Conservation (phyloP, 2,888 invertebrate genomes). For the Dorcus hopei region DNA sequence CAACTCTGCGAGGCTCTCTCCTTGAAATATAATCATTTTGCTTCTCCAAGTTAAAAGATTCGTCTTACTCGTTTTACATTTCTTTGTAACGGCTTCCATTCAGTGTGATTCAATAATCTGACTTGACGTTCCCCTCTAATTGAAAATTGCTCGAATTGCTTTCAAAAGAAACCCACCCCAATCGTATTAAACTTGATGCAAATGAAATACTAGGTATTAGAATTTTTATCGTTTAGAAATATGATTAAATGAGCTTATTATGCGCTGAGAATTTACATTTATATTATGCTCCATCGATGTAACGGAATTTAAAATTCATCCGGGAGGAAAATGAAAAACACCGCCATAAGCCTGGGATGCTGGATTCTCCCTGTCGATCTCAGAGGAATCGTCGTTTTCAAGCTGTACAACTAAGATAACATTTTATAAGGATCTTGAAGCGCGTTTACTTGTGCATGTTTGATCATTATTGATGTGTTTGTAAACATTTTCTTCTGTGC, state of each 20-base stretch:
- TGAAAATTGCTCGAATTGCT: slow-evolving; percentile 9
- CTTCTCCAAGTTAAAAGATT: not conserved
- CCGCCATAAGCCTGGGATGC: no score
- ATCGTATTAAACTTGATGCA: slow-evolving; percentile 14
- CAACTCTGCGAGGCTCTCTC: no score
- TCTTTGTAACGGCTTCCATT: not conserved
- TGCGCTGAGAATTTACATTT: slow-evolving; percentile 12
- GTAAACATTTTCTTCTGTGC: no score
- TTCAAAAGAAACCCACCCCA: slow-evolving; percentile 3
- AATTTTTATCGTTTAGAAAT: slow-evolving; percentile 15
- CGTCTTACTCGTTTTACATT: not conserved
- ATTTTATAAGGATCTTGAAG: no score
- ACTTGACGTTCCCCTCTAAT: slow-evolving; percentile 7
- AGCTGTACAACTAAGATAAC: no score
- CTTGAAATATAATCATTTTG: not conserved
- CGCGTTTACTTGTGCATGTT: no score
- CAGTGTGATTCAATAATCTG: slow-evolving; percentile 2
- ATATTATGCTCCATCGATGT: slow-evolving; percentile 9
- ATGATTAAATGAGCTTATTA: slow-evolving; percentile 16
- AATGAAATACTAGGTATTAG: slow-evolving; percentile 8
- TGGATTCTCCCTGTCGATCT: no score
- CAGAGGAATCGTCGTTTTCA: no score
- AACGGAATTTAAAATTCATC: slow-evolving; percentile 11
- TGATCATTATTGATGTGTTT: no score
- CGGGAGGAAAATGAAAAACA: no score